Conservation (phyloP, 2,888 invertebrate genomes). For the Orchestes rusci region DNA sequence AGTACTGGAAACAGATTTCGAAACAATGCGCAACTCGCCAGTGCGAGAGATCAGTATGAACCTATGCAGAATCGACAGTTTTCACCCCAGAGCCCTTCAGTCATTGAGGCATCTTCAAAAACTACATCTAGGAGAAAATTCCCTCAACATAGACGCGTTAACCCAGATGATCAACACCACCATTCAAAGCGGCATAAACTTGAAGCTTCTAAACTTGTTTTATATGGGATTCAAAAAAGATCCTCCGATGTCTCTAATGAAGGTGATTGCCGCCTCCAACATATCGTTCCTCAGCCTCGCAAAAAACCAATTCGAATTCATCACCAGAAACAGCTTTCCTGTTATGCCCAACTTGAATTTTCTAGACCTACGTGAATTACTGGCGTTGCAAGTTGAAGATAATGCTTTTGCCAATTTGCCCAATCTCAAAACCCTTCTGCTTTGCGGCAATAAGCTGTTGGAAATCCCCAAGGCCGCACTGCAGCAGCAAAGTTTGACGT, state of each 20-base stretch:
- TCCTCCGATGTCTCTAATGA: conserved; percentile 46
- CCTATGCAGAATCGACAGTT: conserved; percentile 49
- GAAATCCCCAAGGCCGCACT: conserved; percentile 49
- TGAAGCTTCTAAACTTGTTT: conserved; percentile 47
- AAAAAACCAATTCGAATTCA: conserved; percentile 51
- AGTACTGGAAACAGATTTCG: conserved; percentile 45
- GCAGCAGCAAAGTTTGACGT: conserved; percentile 42
- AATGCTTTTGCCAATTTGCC: conserved; percentile 49
- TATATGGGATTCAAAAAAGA: conserved; percentile 49
- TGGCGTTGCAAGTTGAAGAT: conserved; percentile 44
- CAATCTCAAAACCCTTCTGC: conserved; percentile 46
- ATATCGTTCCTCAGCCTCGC: conserved; percentile 47
- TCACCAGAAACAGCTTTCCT: conserved; percentile 49
- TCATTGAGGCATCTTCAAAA: conserved; percentile 45
- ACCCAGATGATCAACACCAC: conserved; percentile 43
- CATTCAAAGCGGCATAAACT: conserved; percentile 41
- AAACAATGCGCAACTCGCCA: conserved; percentile 44
- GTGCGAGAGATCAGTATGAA: conserved; percentile 47
- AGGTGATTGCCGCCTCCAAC: conserved; percentile 47
- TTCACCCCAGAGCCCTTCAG: conserved; percentile 48
- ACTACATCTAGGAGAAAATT: conserved; percentile 50
- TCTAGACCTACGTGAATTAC: conserved; percentile 51
- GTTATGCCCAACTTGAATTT: conserved; percentile 49
- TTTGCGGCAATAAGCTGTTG: conserved; percentile 50
- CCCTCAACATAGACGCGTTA: conserved; percentile 45